These are phyloP conservation scores for Orientallactaga bullata DNA, from an alignment of 2,113 vertebrate species.

Conservation along the genomic window DNA sequence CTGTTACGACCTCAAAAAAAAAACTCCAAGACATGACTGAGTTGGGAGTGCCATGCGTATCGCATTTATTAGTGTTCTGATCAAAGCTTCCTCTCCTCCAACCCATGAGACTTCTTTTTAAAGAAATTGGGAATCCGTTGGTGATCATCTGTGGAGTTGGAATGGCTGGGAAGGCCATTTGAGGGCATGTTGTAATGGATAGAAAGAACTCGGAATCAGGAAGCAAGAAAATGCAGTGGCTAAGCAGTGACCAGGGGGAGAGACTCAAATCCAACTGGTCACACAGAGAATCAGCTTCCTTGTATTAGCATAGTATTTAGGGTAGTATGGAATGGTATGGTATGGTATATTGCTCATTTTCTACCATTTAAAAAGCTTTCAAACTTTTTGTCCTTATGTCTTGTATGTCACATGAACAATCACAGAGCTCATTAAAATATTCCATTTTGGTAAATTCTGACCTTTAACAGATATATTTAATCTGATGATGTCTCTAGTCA, in stretches of 20 bases:
- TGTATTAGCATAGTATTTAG: constrained; percentile 2
- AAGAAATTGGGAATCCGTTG: neutral
- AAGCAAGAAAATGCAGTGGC: neutral
- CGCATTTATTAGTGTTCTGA: neutral
- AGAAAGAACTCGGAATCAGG: constrained; percentile 12
- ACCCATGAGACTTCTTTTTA: neutral
- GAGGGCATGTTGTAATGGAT: neutral
- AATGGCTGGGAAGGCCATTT: neutral
- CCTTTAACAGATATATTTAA: constrained; percentile 34
- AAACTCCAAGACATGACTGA: neutral
- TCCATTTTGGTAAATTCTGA: constrained; percentile 18
- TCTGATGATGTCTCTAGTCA: neutral
- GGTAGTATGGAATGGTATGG: no score
- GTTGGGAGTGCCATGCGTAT: neutral
- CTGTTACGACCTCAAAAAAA: neutral
- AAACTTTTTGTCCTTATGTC: constrained; percentile 24
- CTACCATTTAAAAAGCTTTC: neutral
- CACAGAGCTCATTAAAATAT: constrained; percentile 41
- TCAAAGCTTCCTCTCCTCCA: neutral
- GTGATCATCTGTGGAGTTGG: neutral
- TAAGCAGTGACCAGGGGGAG: neutral
- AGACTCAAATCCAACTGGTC: neutral
- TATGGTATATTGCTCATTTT: neutral
- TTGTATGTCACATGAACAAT: constrained; percentile 36
- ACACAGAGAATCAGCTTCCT: neutral